Evolutionary conservation across 2,113 vertebrate genomes (phyloP), one percentile per base, ranked within the genome.

Genomic region (Cyphomyrus discorhynchus): DNA sequence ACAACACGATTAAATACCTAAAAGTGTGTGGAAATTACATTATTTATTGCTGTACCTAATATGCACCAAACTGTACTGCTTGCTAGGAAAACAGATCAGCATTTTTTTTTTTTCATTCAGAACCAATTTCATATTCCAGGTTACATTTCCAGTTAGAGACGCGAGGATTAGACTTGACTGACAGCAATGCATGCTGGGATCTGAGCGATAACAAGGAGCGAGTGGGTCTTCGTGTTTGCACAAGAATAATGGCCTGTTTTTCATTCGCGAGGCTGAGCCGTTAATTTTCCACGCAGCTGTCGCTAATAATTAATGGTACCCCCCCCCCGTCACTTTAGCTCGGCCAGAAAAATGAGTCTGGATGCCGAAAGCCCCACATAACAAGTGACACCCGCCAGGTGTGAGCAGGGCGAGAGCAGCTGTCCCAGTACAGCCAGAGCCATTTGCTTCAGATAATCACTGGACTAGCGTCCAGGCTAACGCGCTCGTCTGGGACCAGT

Each of bases 161-260:
- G 50, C 1, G 50, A 53, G 85, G 85, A 39, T 87, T 87, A 87
- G 35, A 15, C 31, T 53, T 53, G 50, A 87, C 5, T 87, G 85
- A 35, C 85, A 53, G 85, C 85, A 52, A 15, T 15, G 85, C 85
- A 87, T 52, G 85, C 50, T 53, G 85, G 85, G 85, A 50, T 80
- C 7, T 3, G n/a, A 15, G 50, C 24, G 85, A 31, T 87, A 87
- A 87, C 45, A 19, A 17, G 49, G 50, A 53, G 46, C 3, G 47
- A 53, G 11, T 87, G 85, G n/a, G 27, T 17, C 74, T 17, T 42
- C 31, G 17, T 17, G 27, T 53, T 35, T 31, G 27, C 27, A 56
- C 6, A 56, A 53, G 49, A 47, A 53, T 53, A 53, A 87, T 87
- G 49, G 85, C 31, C n/a, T 87, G 85, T 87, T 86, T 86, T 56